A percentile compares a stretch with the other conserved stretches of the same genome.
These are phyloP conservation scores for Harpegnathos saltator DNA, from an alignment of 1,140 invertebrate genomes.

Conservation along the genomic window DNA sequence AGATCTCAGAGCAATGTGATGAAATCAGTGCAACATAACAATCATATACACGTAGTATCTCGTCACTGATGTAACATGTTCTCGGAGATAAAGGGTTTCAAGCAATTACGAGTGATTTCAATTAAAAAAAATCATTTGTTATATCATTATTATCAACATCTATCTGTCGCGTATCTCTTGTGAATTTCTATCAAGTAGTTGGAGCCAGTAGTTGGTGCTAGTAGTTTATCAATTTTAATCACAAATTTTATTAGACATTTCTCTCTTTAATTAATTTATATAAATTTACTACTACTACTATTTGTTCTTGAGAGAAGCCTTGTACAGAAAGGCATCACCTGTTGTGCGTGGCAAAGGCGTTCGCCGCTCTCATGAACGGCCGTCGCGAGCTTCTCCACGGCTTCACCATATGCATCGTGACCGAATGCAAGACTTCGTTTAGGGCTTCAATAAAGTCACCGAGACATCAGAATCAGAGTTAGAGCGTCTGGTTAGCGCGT, in stretches of 20 bases:
- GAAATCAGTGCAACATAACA: neutral
- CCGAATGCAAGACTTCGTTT: conserved; percentile 51
- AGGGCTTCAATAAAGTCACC: conserved; percentile 69
- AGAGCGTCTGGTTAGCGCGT: conserved; percentile 58
- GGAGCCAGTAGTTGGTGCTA: too few species aligned
- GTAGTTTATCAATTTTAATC: too few species aligned
- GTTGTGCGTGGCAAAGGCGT: conserved; percentile 27
- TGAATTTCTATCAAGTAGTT: too few species aligned
- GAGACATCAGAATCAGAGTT: conserved; percentile 65
- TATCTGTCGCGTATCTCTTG: too few species aligned
- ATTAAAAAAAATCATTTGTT: too few species aligned
- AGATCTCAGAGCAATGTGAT: neutral
- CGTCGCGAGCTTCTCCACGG: conserved; percentile 18
- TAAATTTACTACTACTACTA: too few species aligned
- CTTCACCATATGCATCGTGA: neutral
- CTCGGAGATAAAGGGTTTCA: neutral
- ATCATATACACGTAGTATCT: too few species aligned
- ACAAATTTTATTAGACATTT: neutral
- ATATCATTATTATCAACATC: too few species aligned
- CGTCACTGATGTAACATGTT: conserved; percentile 21
- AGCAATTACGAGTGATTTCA: neutral
- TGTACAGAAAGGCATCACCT: conserved; percentile 19
- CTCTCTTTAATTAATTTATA: neutral
- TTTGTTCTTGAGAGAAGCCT: neutral
- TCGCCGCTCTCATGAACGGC: too few species aligned